phyloP scores from a whole-genome alignment of 2,113 vertebrate species.

The Labeo catla region DNA sequence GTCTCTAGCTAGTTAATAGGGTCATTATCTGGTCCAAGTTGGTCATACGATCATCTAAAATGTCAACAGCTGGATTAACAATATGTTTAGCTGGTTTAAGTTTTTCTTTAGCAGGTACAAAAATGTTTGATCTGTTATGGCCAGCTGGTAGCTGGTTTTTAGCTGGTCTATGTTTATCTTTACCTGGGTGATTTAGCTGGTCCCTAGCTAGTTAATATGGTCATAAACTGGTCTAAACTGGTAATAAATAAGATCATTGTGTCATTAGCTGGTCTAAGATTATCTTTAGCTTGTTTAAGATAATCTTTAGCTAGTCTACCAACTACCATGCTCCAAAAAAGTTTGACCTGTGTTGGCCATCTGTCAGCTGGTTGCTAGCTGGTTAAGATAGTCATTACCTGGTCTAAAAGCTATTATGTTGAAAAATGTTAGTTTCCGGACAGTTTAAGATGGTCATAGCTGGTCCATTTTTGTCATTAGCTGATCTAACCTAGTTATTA shows the following conservation, averaged over 20 bases:
- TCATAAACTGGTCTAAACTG: not conserved
- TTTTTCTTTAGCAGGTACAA: too few relatives aligned
- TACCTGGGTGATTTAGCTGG: not conserved
- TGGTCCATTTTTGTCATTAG: not conserved
- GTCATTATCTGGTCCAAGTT: not conserved
- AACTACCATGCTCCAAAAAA: not conserved
- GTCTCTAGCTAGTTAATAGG: not conserved
- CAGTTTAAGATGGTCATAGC: not conserved
- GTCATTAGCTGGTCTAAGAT: not conserved
- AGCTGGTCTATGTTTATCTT: not conserved
- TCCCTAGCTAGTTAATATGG: not conserved
- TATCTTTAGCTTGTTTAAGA: too few relatives aligned
- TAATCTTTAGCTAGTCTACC: not conserved
- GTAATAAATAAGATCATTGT: not conserved
- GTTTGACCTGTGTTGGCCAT: not conserved
- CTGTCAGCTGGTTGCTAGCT: not conserved
- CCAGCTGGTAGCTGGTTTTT: not conserved
- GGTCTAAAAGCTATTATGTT: too few relatives aligned
- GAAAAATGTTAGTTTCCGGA: not conserved
- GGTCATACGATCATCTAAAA: not conserved
- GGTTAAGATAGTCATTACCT: too few relatives aligned
- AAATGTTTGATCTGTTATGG: too few relatives aligned
- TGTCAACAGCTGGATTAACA: too few relatives aligned
- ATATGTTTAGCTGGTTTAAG: too few relatives aligned
- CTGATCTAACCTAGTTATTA: not conserved